Evolutionary conservation across 2,113 vertebrate species (phyloP), one percentile per base, ranked within the genome.

Genomic region (Grus americana): DNA sequence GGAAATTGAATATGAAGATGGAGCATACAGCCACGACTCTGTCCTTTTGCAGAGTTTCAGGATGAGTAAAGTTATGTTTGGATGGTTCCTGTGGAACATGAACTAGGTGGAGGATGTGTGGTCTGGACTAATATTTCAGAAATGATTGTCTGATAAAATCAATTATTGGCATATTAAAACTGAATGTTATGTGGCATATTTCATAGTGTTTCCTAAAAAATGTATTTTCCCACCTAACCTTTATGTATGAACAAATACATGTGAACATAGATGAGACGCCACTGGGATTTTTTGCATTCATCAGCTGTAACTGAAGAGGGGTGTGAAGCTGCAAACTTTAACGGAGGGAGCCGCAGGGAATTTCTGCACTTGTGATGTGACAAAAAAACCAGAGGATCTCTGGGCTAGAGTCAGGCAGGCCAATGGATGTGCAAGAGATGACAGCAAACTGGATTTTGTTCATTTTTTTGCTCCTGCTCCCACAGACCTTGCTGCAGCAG

Each of bases 11-110:
- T 55, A 4, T 18, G 58, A 52, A 57, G 24, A 16, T 1, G 3
- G 29, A 86, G 50, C 0, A 0, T 46, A 36, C 15, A 67, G 15
- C 9, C 18, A 6, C 10, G 46, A 19, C 24, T 46, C 44, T 58
- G 23, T 27, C 32, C 36, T 20, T 65, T 63, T 30, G 11, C 11
- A 19, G 38, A 47, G 8, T 40, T 73, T 83, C 38, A 46, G 16
- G 49, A 34, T 32, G 46, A 52, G 12, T 18, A 10, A 44, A 34
- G 14, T 12, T 34, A 6, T 30, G 6, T 42, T 42, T 67, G 34
- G 20, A 32, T 61, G 38, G 40, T 32, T 62, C 23, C 38, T 73
- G 15, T 55, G 42, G 36, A 49, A 34, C 30, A 14, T 15, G 47
- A 73, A 59, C 27, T 13, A 21, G 21, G 22, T 29, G n/a, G 18